Percentiles rank a stretch among this genome's conserved stretches.
Conservation (phyloP, 2,113 vertebrate species). For the Hylia prasina region DNA sequence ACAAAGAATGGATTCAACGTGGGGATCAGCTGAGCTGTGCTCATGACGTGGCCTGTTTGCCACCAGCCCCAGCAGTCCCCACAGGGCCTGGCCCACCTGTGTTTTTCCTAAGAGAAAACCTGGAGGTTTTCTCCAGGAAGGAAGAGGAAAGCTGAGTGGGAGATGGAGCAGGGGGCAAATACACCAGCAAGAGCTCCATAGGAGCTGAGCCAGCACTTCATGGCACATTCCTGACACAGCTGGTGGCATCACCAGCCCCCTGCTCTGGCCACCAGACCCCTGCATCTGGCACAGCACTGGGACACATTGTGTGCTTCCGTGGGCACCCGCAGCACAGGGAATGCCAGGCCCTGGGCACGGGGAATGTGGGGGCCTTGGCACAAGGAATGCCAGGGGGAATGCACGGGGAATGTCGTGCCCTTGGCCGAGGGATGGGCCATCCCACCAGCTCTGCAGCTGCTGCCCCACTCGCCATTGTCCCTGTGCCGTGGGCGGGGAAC, state of each 20-base stretch:
- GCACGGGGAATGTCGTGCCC: background rate
- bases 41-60: background rate
- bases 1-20: slow-evolving; percentile 37
- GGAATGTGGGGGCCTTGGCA: rapidly evolving
- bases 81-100: background rate
- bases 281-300: background rate
- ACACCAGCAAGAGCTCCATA: background rate
- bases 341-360: background rate
- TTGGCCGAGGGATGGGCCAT: background rate
- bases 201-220: background rate
- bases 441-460: background rate
- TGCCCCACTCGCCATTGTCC: background rate
- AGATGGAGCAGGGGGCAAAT: background rate
- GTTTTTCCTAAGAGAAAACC: background rate
- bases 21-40: background rate
- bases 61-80: background rate
- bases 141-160: background rate
- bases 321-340: background rate
- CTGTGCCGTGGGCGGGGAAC: background rate
- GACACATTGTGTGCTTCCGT: background rate
- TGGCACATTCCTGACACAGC: background rate
- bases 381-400: background rate
- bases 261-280: background rate
- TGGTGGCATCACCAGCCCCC: background rate
- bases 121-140: background rate